A percentile compares a stretch with the other conserved stretches of the same genome.
phyloP scores from a whole-genome alignment of 2,797 vertebrate genomes.

The Amazona ochrocephala region DNA sequence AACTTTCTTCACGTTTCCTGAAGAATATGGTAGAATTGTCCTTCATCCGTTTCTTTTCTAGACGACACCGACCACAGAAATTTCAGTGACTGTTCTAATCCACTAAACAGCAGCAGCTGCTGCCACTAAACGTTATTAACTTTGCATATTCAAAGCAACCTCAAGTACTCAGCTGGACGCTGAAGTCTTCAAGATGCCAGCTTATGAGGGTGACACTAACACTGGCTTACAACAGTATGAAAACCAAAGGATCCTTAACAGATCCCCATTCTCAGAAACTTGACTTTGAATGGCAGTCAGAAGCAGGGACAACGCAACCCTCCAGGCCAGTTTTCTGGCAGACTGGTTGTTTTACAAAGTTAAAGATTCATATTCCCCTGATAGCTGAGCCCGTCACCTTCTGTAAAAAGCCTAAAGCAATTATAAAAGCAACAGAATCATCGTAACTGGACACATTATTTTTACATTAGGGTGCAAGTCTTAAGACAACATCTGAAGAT shows the following conservation, averaged over 20 bases:
- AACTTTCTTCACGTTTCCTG: neutral
- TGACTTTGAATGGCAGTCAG: neutral
- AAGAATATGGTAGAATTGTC: neutral
- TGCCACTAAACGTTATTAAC: neutral
- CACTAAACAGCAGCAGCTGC: neutral
- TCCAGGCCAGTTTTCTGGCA: neutral
- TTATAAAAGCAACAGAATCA: neutral
- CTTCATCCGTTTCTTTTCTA: neutral
- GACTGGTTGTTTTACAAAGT: neutral
- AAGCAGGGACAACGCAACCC: neutral
- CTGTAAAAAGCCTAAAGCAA: neutral
- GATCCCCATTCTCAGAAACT: neutral
- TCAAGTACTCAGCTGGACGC: neutral
- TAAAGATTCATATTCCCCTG: neutral
- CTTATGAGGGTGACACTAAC: fast-evolving
- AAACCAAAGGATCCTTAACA: neutral
- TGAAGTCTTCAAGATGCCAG: neutral
- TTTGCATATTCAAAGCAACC: neutral
- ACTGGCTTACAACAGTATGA: neutral
- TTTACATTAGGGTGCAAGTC: neutral
- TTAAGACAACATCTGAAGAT: neutral
- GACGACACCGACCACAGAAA: neutral
- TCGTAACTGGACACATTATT: neutral
- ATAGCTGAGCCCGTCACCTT: neutral
- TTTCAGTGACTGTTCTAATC: neutral